Evolutionary conservation across 2,888 invertebrate species (phyloP).

Genomic region (Caradrina clavipalpis): DNA sequence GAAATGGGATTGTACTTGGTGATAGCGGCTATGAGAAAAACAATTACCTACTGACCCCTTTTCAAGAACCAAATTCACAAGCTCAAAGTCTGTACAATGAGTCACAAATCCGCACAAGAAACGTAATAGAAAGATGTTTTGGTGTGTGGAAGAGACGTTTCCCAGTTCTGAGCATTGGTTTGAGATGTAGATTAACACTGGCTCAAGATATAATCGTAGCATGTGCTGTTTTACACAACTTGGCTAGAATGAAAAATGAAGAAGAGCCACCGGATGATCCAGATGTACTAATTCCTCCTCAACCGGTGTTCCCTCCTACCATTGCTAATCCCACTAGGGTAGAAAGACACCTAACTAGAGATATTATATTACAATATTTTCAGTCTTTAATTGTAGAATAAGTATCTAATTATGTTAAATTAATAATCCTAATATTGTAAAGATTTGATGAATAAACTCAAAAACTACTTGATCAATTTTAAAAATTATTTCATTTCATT

Average conservation of each 20-base stretch:
- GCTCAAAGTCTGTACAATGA: conserved; percentile 8
- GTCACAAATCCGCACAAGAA: conserved; percentile 1
- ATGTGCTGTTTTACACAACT: conserved; percentile 1
- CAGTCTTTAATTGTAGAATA: neutral
- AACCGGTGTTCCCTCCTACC: neutral
- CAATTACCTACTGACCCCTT: conserved; percentile 1
- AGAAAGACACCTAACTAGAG: neutral
- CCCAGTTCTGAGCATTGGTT: neutral
- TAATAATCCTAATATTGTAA: too few species aligned
- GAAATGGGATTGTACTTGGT: neutral
- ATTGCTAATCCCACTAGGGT: neutral
- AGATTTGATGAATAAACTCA: too few species aligned
- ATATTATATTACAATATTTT: neutral
- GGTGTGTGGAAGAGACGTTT: neutral
- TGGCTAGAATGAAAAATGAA: conserved; percentile 2
- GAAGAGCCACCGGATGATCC: neutral
- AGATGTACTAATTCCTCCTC: conserved; percentile 1
- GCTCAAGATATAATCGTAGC: neutral
- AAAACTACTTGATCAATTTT: too few species aligned
- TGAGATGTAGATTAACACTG: too few species aligned
- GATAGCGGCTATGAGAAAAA: neutral
- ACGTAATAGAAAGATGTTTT: conserved; percentile 7
- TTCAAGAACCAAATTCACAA: neutral
- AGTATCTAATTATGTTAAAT: too few species aligned
- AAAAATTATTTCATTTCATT: too few species aligned